phyloP scores from a whole-genome alignment of 1,140 invertebrate genomes.

The Pantala flavescens region DNA sequence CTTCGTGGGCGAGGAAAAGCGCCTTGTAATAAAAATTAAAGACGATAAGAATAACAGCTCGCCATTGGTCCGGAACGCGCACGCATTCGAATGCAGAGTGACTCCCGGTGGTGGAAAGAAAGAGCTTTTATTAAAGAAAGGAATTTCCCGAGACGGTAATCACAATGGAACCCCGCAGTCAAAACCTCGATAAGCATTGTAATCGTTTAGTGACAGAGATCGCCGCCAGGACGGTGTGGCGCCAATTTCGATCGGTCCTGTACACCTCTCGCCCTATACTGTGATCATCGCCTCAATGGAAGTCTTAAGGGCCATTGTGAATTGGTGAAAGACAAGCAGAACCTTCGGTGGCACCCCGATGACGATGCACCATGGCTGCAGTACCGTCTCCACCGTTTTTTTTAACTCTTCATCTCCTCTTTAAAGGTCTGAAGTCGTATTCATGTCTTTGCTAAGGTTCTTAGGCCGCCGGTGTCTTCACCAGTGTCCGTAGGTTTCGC shows the following conservation, averaged over 20 bases:
- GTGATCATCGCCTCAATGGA: background rate
- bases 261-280: background rate
- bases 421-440: background rate
- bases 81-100: background rate
- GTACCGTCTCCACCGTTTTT: background rate
- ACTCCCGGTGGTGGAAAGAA: background rate
- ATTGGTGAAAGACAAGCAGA: background rate
- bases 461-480: background rate
- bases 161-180: background rate
- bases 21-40: background rate
- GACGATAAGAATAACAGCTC: background rate
- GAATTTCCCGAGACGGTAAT: background rate
- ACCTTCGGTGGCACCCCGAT: background rate
- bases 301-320: background rate
- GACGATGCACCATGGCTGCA: background rate
- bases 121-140: background rate
- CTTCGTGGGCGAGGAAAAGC: background rate
- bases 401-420: background rate
- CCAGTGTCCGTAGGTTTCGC: too few species aligned
- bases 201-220: background rate
- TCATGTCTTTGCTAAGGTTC: background rate
- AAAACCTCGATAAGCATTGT: background rate
- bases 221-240: background rate
- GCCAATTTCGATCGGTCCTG: background rate
- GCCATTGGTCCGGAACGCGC: background rate